Evolutionary conservation across 30 jellyfish, hydroid and myxozoan genomes (phyloP).

Genomic region (Sanderia malayensis): DNA sequence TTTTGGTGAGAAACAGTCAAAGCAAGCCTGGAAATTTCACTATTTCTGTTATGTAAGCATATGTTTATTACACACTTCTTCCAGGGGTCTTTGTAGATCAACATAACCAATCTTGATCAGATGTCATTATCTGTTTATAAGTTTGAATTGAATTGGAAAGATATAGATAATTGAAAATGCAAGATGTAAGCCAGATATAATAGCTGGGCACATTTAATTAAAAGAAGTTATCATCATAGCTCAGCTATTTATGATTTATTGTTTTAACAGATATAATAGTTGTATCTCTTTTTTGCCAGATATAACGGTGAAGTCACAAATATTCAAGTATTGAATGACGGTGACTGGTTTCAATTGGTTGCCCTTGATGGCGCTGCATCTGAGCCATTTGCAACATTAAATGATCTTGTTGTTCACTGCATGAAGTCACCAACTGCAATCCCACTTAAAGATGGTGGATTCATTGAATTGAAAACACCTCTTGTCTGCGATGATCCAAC

Average conservation of each 20-base stretch:
- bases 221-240: no score
- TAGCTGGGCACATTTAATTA: no score
- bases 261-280: no score
- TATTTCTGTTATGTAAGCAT: constrained; percentile 78
- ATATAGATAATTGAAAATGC: no score
- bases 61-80: no score
- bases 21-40: constrained; percentile 87
- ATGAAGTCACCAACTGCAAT: constrained; percentile 67
- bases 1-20: constrained; percentile 87
- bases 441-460: constrained; percentile 81
- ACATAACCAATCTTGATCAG: no score
- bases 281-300: no score
- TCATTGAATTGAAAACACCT: constrained; percentile 75
- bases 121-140: no score
- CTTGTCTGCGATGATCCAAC: constrained; percentile 91
- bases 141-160: no score
- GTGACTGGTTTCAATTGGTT: constrained; percentile 79
- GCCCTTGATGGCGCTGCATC: constrained; percentile 75
- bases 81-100: no score
- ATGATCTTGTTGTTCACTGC: constrained; percentile 63
- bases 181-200: no score
- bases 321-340: constrained; percentile 83
- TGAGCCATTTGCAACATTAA: constrained; percentile 86
- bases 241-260: no score
- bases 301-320: constrained; percentile 67